Conservation (phyloP, 1,140 invertebrate genomes). For the Drosophila ananassae region DNA sequence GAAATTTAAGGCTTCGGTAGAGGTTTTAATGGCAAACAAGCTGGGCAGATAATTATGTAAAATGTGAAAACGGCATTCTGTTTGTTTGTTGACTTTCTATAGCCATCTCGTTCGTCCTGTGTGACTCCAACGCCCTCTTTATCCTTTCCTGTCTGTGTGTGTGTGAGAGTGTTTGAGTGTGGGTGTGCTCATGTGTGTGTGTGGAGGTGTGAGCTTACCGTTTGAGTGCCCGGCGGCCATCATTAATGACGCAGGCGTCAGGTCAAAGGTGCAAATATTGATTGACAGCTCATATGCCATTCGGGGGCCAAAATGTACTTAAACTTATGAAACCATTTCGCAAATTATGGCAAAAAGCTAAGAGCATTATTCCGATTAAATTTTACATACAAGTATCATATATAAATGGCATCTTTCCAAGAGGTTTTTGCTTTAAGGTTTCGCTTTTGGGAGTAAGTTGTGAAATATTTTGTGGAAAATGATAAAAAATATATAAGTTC, state of each 20-base stretch:
- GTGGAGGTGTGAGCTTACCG: constrained; percentile 28
- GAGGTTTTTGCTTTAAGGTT: too few species aligned
- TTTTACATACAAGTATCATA: not conserved
- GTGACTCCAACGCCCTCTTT: not conserved
- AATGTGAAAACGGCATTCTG: not conserved
- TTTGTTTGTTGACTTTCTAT: not conserved
- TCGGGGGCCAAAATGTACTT: not conserved
- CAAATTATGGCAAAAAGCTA: not conserved
- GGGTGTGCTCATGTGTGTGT: not conserved
- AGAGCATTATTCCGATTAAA: not conserved
- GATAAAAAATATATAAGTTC: too few species aligned
- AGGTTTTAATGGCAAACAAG: not conserved
- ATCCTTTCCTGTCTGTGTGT: constrained; percentile 1
- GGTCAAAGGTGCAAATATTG: constrained; percentile 50
- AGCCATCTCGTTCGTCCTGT: not conserved
- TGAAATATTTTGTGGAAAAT: too few species aligned
- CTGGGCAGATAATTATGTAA: not conserved
- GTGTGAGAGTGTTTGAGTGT: not conserved
- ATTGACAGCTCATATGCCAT: constrained; percentile 23
- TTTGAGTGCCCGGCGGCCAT: constrained; percentile 31
- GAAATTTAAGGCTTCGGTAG: too few species aligned
- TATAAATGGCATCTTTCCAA: too few species aligned
- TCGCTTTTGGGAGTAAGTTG: too few species aligned
- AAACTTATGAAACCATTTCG: constrained; percentile 1
- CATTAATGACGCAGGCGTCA: constrained; percentile 41